phyloP scores from a whole-genome alignment of 2,797 vertebrate genomes.

The Typhlichthys eigenmanni region DNA sequence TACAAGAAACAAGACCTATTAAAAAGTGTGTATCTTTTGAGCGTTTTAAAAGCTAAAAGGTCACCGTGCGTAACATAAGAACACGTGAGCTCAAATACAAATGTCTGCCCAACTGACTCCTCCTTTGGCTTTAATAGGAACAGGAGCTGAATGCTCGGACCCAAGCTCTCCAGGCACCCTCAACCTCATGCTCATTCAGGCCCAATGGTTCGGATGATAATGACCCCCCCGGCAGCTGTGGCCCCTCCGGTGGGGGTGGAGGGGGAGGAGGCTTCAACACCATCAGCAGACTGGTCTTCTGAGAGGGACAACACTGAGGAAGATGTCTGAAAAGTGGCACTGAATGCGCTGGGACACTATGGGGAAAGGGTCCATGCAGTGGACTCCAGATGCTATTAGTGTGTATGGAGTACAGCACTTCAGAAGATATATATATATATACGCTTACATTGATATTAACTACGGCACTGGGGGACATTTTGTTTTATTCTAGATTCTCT shows the following conservation, averaged over 20 bases:
- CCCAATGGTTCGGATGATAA: conserved; percentile 97
- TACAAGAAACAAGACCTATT: too few species aligned
- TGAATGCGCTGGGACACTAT: conserved; percentile 20
- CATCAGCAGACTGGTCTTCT: conserved; percentile 94
- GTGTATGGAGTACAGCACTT: conserved; percentile 46
- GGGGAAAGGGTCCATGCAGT: background rate
- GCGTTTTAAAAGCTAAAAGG: too few species aligned
- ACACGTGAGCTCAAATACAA: background rate
- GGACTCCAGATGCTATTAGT: conserved; percentile 23
- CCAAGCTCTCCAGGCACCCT: conserved; percentile 91
- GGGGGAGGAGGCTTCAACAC: conserved; percentile 93
- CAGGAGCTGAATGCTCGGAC: conserved; percentile 95
- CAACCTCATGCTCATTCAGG: conserved; percentile 92
- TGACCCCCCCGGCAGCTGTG: conserved; percentile 95
- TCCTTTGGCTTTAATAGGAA: conserved; percentile 78
- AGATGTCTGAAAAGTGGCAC: conserved; percentile 32
- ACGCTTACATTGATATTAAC: conserved; percentile 6
- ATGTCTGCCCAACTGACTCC: conserved; percentile 3
- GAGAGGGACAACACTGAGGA: conserved; percentile 47
- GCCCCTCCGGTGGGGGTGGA: conserved; percentile 91
- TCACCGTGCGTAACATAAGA: too few species aligned
- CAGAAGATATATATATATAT: background rate
- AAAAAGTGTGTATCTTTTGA: too few species aligned
- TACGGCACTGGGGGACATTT: conserved; percentile 34
- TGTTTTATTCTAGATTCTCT: background rate